Evolutionary conservation across 1,140 invertebrate species (phyloP).

Genomic region (Drosophila grimshawi): DNA sequence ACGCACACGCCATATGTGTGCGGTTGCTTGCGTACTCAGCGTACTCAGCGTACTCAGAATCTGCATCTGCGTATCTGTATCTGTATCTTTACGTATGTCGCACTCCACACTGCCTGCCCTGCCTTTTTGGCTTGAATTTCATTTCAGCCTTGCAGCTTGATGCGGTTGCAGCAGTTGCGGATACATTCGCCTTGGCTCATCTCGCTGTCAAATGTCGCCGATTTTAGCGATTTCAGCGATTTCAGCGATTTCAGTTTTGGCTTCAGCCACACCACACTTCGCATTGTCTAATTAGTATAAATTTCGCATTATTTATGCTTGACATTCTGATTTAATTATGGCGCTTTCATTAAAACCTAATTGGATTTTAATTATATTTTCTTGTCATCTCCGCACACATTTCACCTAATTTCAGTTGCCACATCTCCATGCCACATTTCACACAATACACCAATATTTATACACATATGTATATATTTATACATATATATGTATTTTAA

Average conservation of each 20-base stretch:
- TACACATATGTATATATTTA: neutral
- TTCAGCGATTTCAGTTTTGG: slow-evolving; percentile 13
- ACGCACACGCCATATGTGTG: slow-evolving; percentile 53
- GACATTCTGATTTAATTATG: slow-evolving; percentile 79
- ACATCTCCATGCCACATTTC: slow-evolving; percentile 14
- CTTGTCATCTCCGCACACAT: slow-evolving; percentile 46
- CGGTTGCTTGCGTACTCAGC: slow-evolving; percentile 13
- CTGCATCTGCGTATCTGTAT: slow-evolving; percentile 33
- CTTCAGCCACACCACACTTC: slow-evolving; percentile 4
- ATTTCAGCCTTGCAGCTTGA: neutral
- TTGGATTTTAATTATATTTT: slow-evolving; percentile 76
- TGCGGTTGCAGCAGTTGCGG: neutral
- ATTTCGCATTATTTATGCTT: slow-evolving; percentile 75
- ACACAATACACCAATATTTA: slow-evolving; percentile 45
- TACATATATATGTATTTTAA: neutral
- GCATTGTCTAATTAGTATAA: slow-evolving; percentile 69
- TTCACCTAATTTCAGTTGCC: slow-evolving; percentile 28
- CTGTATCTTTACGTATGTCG: slow-evolving; percentile 34
- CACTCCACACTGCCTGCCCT: neutral
- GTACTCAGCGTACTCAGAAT: neutral
- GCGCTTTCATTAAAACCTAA: slow-evolving; percentile 78
- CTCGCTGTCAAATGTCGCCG: slow-evolving; percentile 37
- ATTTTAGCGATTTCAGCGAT: neutral
- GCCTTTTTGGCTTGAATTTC: slow-evolving; percentile 32
- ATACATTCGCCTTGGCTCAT: neutral